These are phyloP conservation scores for Natrix natrix DNA, from an alignment of 2,797 vertebrate species.

Conservation along the genomic window DNA sequence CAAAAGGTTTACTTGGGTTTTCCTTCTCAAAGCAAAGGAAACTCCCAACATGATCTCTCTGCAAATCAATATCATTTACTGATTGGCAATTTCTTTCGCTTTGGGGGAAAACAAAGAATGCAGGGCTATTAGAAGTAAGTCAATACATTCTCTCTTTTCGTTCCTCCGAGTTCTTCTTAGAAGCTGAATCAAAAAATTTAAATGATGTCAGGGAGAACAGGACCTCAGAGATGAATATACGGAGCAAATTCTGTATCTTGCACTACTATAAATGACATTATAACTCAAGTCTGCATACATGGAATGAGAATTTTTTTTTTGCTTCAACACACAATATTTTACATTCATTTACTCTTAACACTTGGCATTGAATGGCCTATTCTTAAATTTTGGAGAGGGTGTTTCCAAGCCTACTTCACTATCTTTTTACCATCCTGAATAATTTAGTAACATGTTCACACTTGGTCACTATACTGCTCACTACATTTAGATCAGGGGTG, in stretches of 20 bases:
- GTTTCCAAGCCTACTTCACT: neutral
- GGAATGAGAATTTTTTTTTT: neutral
- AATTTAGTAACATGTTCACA: neutral
- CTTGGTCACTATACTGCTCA: neutral
- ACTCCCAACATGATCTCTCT: neutral
- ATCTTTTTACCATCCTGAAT: neutral
- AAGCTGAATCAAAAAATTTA: neutral
- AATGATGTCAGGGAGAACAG: neutral
- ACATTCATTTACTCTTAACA: neutral
- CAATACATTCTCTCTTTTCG: neutral
- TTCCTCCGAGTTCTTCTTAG: neutral
- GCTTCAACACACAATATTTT: neutral
- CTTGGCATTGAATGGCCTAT: neutral
- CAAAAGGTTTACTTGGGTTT: neutral
- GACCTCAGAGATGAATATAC: neutral
- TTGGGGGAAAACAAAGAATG: neutral
- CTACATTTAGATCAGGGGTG: neutral
- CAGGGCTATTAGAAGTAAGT: neutral
- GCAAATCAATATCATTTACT: neutral
- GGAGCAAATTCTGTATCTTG: neutral
- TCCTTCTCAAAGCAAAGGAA: neutral
- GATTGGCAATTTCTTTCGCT: neutral
- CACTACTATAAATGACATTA: neutral
- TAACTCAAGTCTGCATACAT: neutral
- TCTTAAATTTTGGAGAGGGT: neutral